Evolutionary conservation across 2,888 invertebrate species (phyloP), one percentile per base, ranked within the genome.

Genomic region (Sarcophaga caerulescens): DNA sequence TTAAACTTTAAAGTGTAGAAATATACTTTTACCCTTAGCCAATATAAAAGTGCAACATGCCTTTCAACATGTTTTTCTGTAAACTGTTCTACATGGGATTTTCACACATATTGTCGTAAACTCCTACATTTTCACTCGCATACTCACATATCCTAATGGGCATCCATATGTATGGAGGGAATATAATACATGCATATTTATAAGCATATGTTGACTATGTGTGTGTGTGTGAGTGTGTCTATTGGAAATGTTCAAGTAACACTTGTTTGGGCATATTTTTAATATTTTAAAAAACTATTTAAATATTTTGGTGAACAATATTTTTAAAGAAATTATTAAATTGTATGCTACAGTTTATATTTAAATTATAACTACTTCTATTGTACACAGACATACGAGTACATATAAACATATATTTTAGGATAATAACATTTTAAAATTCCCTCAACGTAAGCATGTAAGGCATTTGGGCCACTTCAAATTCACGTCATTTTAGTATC

Each of bases 11-110:
- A 52, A 52, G 17, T 17, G 52, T 14, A 19, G 68, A 25, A 62
- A 70, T 25, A 4, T 21, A 69, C 5, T 2, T 19, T 45, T n/a
- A 8, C 73, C 17, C 78, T 25, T 12, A 74, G 23, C 74, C 5
- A 83, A 83, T 63, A 63, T 19, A 35, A 59, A 78, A 70, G 63
- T 78, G 83, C 73, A 78, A 78, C 83, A 83, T 83, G 83, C 73
- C 68, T 74, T 78, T 68, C 19, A 82, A 77, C 66, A 83, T 78
- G 73, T 59, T 74, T 52, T 81, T 78, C 63, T 21, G 44, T 63
- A 71, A 76, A 78, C 44, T 52, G 23, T 77, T 83, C 59, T 45
- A 65, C 70, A 83, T 68, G 63, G 17, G 11, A 71, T 78, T 78
- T 74, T 75, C 74, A 69, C 63, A 68, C 78, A 19, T 66, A 19